A percentile compares a stretch with the other conserved stretches of the same genome.
These are phyloP conservation scores for Acanthurus lineatus DNA, from an alignment of 2,797 vertebrate genomes.

Conservation along the genomic window DNA sequence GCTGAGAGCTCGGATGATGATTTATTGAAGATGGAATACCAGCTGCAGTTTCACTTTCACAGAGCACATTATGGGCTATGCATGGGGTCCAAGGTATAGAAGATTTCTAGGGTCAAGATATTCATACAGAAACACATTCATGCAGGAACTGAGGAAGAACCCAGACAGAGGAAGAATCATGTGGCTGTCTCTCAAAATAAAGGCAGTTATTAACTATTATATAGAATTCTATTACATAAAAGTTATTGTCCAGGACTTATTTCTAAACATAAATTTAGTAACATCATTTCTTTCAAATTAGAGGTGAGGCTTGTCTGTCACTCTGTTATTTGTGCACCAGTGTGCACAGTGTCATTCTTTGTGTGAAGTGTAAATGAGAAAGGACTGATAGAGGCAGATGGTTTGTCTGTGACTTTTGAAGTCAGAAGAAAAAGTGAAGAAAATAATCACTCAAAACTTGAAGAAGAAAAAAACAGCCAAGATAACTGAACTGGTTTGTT, in stretches of 20 bases:
- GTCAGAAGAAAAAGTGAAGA: no score
- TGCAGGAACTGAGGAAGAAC: neutral
- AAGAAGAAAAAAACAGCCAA: no score
- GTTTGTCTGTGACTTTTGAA: no score
- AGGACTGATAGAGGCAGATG: neutral
- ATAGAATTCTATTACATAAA: no score
- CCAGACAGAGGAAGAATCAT: neutral
- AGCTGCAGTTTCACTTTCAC: conserved; percentile 43
- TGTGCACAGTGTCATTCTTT: neutral
- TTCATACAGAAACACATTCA: conserved; percentile 7
- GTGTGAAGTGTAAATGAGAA: conserved; percentile 3
- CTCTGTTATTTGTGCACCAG: neutral
- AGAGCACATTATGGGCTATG: conserved; percentile 24
- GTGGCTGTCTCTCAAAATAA: neutral
- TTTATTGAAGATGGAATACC: conserved; percentile 29
- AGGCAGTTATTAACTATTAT: no score
- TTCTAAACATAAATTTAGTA: neutral
- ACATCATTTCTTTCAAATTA: neutral
- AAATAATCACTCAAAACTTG: no score
- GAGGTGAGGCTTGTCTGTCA: neutral
- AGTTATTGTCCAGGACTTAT: neutral
- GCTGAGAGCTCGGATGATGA: conserved; percentile 48
- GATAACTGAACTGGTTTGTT: no score
- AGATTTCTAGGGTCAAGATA: neutral
- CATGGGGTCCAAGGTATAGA: conserved; percentile 7